Conservation (phyloP, 2,888 invertebrate species). For the Nomada ferruginata region DNA sequence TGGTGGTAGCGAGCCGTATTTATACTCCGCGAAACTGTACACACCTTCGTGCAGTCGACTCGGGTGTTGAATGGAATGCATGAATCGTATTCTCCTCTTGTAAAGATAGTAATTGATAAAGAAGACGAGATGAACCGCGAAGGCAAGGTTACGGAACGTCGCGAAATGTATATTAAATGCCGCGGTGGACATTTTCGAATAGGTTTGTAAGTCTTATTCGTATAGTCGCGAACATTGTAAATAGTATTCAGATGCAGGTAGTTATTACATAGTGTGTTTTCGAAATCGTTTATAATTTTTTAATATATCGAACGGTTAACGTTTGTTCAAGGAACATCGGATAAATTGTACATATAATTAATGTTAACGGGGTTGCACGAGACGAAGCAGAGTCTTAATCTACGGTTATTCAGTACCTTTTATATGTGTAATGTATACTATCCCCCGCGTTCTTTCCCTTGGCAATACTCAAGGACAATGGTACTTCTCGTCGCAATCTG, state of each 20-base stretch:
- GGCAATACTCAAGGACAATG: slow-evolving; percentile 63
- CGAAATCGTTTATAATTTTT: slow-evolving; percentile 14
- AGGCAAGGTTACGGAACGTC: background rate
- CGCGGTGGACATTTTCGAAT: slow-evolving; percentile 6
- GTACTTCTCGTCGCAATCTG: slow-evolving; percentile 60
- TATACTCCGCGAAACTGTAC: slow-evolving; percentile 28
- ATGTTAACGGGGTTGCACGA: slow-evolving; percentile 56
- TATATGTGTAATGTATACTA: slow-evolving; percentile 51
- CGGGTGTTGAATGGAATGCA: slow-evolving; percentile 19
- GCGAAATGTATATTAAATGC: slow-evolving; percentile 23
- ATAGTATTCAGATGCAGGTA: slow-evolving; percentile 44
- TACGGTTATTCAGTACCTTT: slow-evolving; percentile 57
- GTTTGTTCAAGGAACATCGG: slow-evolving; percentile 20
- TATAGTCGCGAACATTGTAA: slow-evolving; percentile 40
- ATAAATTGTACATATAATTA: slow-evolving; percentile 70
- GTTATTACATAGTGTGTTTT: slow-evolving; percentile 8
- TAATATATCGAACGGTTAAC: background rate
- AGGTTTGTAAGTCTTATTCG: background rate
- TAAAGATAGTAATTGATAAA: slow-evolving; percentile 8
- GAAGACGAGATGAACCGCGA: too few species aligned
- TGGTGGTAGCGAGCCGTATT: slow-evolving; percentile 12
- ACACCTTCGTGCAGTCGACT: background rate
- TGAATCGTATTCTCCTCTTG: background rate
- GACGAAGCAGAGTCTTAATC: slow-evolving; percentile 56
- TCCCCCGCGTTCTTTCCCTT: slow-evolving; percentile 39